phyloP scores from a whole-genome alignment of 2,797 vertebrate species.

The Eulemur rubriventer region DNA sequence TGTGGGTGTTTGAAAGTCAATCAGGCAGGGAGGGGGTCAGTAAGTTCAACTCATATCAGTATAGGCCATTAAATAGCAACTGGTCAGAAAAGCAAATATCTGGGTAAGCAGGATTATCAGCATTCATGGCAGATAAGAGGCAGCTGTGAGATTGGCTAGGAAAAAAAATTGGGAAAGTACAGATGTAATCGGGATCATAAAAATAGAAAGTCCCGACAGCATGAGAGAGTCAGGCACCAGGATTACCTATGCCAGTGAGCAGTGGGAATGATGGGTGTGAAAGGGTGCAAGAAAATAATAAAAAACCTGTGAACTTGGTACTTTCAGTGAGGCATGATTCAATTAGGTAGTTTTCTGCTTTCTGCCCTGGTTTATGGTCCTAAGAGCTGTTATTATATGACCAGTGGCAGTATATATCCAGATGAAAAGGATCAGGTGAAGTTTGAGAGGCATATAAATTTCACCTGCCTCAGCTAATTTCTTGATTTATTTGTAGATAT shows the following conservation, averaged over 20 bases:
- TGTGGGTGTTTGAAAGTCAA: conserved; percentile 33
- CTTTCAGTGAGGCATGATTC: not conserved
- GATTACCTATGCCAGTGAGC: not conserved
- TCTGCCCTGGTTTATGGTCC: not conserved
- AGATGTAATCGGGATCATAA: not conserved
- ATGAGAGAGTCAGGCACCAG: not conserved
- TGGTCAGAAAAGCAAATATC: not conserved
- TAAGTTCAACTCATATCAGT: conserved; percentile 6
- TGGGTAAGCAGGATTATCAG: not conserved
- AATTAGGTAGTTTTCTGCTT: not conserved
- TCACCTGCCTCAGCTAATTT: not conserved
- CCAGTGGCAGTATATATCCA: not conserved
- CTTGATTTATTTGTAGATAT: not conserved
- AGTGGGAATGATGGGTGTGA: not conserved
- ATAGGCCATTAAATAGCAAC: conserved; percentile 19
- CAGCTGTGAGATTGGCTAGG: not conserved
- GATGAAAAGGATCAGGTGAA: not conserved
- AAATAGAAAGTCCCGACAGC: not conserved
- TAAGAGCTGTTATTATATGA: not conserved
- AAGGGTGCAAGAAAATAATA: not conserved
- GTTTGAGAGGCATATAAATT: not conserved
- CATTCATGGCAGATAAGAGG: not conserved
- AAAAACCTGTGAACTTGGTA: not conserved
- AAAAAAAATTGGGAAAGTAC: not conserved
- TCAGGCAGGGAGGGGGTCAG: not conserved